phyloP scores from a whole-genome alignment of 2,888 invertebrate genomes.

The Aphidius colemani region DNA sequence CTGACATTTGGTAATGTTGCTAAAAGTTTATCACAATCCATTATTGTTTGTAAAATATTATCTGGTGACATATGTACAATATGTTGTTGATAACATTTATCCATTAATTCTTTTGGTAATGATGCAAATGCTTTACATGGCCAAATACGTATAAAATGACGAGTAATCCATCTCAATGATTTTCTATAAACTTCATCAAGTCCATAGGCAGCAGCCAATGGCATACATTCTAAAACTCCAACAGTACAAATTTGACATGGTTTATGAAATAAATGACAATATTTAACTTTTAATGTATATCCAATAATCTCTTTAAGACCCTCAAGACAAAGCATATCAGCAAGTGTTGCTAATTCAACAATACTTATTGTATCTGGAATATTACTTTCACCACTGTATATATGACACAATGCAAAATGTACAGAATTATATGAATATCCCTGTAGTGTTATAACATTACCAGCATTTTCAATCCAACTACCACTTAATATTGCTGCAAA shows the following conservation, averaged over 20 bases:
- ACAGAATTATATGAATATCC: conserved; percentile 86
- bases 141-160: conserved; percentile 87
- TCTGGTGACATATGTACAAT: conserved; percentile 78
- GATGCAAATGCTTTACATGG: conserved; percentile 87
- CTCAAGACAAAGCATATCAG: conserved; percentile 88
- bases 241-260: conserved; percentile 88
- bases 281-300: conserved; percentile 83
- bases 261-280: conserved; percentile 95
- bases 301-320: conserved; percentile 91
- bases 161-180: conserved; percentile 85
- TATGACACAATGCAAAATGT: conserved; percentile 89
- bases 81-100: conserved; percentile 83
- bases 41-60: conserved; percentile 80
- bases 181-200: conserved; percentile 86
- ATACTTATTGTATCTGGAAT: conserved; percentile 86
- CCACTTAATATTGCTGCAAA: conserved; percentile 91
- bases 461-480: conserved; percentile 79
- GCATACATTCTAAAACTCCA: conserved; percentile 86
- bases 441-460: conserved; percentile 82
- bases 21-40: conserved; percentile 81
- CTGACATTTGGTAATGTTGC: conserved; percentile 77
- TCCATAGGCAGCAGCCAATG: conserved; percentile 82
- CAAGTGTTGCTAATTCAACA: conserved; percentile 83
- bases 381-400: conserved; percentile 90
- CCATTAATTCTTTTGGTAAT: conserved; percentile 79